These are phyloP conservation scores for Myodes glareolus DNA, from an alignment of 2,113 vertebrate species.

Conservation along the genomic window DNA sequence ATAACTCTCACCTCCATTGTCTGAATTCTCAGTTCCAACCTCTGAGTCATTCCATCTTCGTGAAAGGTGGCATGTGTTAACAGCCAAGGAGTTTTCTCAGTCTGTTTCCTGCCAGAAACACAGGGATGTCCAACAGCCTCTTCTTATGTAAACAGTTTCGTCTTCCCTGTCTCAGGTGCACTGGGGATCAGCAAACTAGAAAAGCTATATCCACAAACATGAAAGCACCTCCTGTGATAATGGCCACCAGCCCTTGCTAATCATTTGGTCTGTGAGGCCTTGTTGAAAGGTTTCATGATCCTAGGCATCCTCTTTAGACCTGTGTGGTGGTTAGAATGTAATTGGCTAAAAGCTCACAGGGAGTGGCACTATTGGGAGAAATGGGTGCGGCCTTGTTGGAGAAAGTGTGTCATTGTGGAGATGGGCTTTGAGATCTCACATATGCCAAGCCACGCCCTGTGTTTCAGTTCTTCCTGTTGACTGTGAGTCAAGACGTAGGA, in stretches of 20 bases:
- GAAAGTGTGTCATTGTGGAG: too few relatives aligned
- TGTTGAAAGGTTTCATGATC: not conserved
- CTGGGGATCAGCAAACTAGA: not conserved
- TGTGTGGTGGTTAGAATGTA: too few relatives aligned
- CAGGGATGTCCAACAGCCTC: not conserved
- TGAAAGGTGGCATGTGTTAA: not conserved
- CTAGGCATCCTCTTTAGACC: not conserved
- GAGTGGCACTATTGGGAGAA: too few relatives aligned
- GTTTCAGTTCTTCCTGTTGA: too few relatives aligned
- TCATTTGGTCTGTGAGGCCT: conserved; percentile 5
- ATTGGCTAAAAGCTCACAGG: too few relatives aligned
- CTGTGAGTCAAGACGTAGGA: too few relatives aligned
- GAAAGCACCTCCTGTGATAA: not conserved
- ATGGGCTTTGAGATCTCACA: too few relatives aligned
- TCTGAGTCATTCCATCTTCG: not conserved
- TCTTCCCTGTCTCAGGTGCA: not conserved
- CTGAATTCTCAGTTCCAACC: not conserved
- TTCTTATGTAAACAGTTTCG: not conserved
- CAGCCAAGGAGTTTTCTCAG: not conserved
- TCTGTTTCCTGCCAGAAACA: not conserved
- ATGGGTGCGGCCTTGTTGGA: too few relatives aligned
- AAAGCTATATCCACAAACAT: not conserved
- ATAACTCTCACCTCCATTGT: not conserved
- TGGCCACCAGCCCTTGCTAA: not conserved
- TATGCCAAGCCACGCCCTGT: too few relatives aligned